phyloP scores from a whole-genome alignment of 53 echinoderm and acorn worm species.

The Holothuria leucospilota region DNA sequence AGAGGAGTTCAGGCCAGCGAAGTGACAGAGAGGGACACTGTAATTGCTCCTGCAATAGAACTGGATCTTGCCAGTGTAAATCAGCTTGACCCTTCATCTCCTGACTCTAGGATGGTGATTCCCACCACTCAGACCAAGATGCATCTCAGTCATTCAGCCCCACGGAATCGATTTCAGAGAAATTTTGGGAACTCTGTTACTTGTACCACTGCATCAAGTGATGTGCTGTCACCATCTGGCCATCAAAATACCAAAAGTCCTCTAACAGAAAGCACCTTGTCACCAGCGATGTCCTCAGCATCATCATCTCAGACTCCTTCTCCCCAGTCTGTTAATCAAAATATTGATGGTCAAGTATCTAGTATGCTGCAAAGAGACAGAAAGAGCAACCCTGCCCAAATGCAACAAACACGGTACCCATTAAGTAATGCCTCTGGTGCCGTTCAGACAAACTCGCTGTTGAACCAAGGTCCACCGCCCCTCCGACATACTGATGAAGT shows the following conservation, averaged over 20 bases:
- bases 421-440: too few species aligned
- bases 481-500: too few species aligned
- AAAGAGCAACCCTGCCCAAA: too few species aligned
- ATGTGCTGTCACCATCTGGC: background rate
- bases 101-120: background rate
- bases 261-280: background rate
- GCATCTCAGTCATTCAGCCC: slow-evolving; percentile 34
- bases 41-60: slow-evolving; percentile 11
- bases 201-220: too few species aligned
- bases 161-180: slow-evolving; percentile 30
- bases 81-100: background rate
- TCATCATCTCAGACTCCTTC: too few species aligned
- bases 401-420: too few species aligned
- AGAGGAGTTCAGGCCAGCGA: slow-evolving; percentile 32
- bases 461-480: too few species aligned
- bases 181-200: too few species aligned
- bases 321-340: too few species aligned
- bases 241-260: background rate
- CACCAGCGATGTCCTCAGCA: background rate
- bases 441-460: too few species aligned
- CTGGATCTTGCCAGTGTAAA: slow-evolving; percentile 14
- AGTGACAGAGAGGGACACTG: background rate
- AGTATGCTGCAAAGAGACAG: too few species aligned
- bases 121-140: slow-evolving; percentile 43
- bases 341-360: too few species aligned